These are phyloP conservation scores for Marronus borbonicus DNA, from an alignment of 2,888 invertebrate species.

Conservation along the genomic window DNA sequence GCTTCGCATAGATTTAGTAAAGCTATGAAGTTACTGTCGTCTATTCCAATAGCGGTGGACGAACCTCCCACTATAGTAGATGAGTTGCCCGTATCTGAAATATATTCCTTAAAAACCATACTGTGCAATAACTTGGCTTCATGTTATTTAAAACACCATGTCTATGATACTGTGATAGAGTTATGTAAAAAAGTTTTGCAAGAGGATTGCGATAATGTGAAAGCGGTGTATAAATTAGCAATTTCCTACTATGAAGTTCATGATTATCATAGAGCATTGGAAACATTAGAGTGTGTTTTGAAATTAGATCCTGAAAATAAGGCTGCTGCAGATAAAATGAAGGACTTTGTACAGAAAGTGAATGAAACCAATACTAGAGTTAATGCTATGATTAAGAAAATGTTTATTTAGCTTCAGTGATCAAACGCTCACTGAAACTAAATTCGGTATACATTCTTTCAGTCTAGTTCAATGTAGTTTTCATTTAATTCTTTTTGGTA, in stretches of 20 bases:
- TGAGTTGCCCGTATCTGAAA: constrained; percentile 71
- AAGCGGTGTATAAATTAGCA: constrained; percentile 72
- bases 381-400: constrained; percentile 71
- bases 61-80: constrained; percentile 71
- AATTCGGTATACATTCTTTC: no score
- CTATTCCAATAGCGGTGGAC: constrained; percentile 73
- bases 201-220: constrained; percentile 67
- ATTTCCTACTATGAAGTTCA: constrained; percentile 73
- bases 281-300: constrained; percentile 73
- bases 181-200: constrained; percentile 73
- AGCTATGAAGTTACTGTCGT: constrained; percentile 82
- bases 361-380: constrained; percentile 76
- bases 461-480: no score
- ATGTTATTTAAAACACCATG: constrained; percentile 81
- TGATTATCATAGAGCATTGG: constrained; percentile 79
- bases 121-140: constrained; percentile 88
- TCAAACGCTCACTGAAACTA: no score
- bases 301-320: constrained; percentile 78
- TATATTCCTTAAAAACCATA: constrained; percentile 76
- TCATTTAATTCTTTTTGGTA: no score
- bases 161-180: constrained; percentile 78
- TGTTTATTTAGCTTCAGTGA: constrained; percentile 66
- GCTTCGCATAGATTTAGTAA: constrained; percentile 84
- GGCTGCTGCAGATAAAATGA: constrained; percentile 75
- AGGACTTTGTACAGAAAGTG: constrained; percentile 73